phyloP scores from a whole-genome alignment of 92 coral and sea anemone species.

The Porites rus region DNA sequence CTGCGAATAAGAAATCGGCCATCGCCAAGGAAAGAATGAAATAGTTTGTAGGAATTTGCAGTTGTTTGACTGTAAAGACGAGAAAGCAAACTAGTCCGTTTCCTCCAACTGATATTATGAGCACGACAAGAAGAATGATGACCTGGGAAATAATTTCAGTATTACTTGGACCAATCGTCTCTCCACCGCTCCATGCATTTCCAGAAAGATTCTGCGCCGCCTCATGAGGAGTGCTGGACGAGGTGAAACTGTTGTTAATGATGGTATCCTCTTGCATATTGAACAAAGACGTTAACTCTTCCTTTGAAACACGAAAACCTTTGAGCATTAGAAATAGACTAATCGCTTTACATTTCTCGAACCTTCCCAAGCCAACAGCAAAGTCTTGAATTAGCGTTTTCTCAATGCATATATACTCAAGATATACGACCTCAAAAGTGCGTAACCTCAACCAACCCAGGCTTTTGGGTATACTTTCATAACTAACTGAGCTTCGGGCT shows the following conservation, averaged over 20 bases:
- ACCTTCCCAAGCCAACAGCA: background rate
- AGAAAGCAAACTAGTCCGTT: constrained; percentile 87
- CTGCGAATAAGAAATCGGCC: constrained; percentile 90
- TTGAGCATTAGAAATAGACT: too few relatives aligned
- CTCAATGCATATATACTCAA: background rate
- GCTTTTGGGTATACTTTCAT: background rate
- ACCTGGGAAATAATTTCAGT: constrained; percentile 65
- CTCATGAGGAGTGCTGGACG: background rate
- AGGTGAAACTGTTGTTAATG: constrained; percentile 1
- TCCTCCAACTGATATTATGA: constrained; percentile 79
- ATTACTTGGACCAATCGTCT: constrained; percentile 16
- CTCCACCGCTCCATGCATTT: background rate
- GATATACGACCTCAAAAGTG: background rate
- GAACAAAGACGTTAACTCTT: background rate
- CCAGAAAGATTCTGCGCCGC: background rate
- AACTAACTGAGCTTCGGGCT: background rate
- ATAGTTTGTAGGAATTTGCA: constrained; percentile 94
- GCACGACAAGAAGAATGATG: constrained; percentile 58
- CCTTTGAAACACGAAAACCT: background rate
- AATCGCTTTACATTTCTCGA: background rate
- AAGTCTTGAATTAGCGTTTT: background rate
- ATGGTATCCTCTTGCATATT: background rate
- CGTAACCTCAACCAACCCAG: background rate
- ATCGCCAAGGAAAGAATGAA: constrained; percentile 91
- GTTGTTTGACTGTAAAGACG: constrained; percentile 82